phyloP scores from a whole-genome alignment of 2,113 vertebrate species.

The Ceratotherium simum region DNA sequence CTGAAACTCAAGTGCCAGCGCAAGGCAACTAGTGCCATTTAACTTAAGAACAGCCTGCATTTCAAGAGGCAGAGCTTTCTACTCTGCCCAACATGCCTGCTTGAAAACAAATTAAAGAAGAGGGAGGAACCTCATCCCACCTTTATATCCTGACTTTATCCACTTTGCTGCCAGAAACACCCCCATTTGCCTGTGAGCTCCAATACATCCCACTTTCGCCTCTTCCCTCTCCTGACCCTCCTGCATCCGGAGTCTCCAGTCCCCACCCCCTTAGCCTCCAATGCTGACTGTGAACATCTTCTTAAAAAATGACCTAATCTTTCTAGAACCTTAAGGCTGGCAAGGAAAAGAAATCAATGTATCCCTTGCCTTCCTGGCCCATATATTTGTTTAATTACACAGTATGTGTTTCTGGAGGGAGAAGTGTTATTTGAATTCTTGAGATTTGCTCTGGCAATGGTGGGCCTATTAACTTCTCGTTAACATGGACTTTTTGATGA shows the following conservation, averaged over 20 bases:
- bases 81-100: neutral
- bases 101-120: neutral
- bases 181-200: neutral
- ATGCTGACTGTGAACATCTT: neutral
- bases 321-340: conserved; percentile 59
- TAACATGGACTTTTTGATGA: conserved; percentile 52
- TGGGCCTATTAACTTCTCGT: conserved; percentile 53
- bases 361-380: conserved; percentile 13
- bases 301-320: conserved; percentile 55
- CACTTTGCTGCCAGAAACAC: neutral
- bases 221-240: neutral
- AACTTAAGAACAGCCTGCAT: conserved; percentile 48
- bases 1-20: conserved; percentile 55
- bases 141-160: neutral
- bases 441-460: conserved; percentile 5
- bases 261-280: neutral
- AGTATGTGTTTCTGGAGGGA: conserved; percentile 48
- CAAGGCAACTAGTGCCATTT: conserved; percentile 44
- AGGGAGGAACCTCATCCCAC: neutral
- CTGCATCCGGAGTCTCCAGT: neutral
- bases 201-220: neutral
- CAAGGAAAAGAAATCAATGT: conserved; percentile 27
- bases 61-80: conserved; percentile 29
- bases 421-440: conserved; percentile 59
- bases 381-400: neutral